Evolutionary conservation across 2,113 vertebrate species (phyloP).

Genomic region (Pachyramphus minor): DNA sequence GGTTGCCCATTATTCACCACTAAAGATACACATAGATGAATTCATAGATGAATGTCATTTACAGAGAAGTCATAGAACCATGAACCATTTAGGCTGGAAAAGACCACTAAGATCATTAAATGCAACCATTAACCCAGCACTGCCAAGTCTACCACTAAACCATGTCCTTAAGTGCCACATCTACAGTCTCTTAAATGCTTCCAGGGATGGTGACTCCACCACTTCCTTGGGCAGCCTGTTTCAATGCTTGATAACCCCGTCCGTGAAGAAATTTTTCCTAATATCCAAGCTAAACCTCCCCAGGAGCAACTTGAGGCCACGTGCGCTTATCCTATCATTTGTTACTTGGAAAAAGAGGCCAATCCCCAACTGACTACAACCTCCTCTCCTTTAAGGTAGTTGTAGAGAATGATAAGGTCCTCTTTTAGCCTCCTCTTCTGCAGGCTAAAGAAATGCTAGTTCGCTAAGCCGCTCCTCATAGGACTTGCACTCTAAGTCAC

Average conservation of each 20-base stretch:
- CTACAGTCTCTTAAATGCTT: background rate
- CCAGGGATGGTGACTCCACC: background rate
- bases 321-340: background rate
- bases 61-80: background rate
- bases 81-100: background rate
- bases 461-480: background rate
- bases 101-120: accelerated
- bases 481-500: background rate
- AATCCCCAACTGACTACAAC: background rate
- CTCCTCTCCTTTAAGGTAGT: background rate
- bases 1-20: background rate
- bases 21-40: background rate
- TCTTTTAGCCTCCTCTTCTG: background rate
- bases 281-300: background rate
- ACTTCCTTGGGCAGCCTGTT: background rate
- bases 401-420: background rate
- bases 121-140: no score
- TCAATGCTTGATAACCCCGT: background rate
- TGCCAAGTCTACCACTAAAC: background rate
- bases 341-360: background rate
- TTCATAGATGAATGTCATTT: background rate
- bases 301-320: background rate
- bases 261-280: background rate
- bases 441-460: background rate
- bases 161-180: background rate